Percentiles rank a stretch among this genome's conserved stretches.
Evolutionary conservation across 2,113 vertebrate genomes (phyloP).

Genomic region (Excalfactoria chinensis): DNA sequence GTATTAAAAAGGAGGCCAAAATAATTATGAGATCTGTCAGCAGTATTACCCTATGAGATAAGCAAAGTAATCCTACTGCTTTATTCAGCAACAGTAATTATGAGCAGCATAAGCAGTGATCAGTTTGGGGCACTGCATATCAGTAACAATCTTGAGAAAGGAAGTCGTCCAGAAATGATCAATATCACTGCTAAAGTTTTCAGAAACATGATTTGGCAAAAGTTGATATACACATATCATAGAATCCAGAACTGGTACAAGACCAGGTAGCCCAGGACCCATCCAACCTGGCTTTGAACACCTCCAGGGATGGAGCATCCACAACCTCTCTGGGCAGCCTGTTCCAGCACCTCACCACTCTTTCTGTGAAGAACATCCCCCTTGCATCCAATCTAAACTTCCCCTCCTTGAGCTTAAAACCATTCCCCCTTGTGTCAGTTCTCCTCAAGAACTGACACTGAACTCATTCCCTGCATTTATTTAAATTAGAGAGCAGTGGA

Average conservation of each 20-base stretch:
- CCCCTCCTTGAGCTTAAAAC: too few relatives aligned
- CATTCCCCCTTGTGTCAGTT: not conserved
- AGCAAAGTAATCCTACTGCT: not conserved
- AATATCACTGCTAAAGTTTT: not conserved
- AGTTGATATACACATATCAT: not conserved
- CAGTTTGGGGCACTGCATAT: not conserved
- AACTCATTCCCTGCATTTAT: not conserved
- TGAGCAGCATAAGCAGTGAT: not conserved
- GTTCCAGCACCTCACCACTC: too few relatives aligned
- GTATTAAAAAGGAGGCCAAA: not conserved
- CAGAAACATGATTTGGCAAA: not conserved
- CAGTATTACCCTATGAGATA: not conserved
- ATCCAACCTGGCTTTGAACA: too few relatives aligned
- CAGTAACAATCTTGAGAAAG: not conserved
- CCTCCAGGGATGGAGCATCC: too few relatives aligned
- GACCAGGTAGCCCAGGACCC: too few relatives aligned
- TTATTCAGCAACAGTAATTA: not conserved
- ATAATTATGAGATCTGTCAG: not conserved
- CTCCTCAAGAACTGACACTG: too few relatives aligned
- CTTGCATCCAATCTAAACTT: too few relatives aligned
- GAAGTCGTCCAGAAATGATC: not conserved
- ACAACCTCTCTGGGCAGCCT: too few relatives aligned
- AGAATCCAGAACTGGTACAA: too few relatives aligned
- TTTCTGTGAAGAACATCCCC: too few relatives aligned
- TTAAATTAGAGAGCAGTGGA: not conserved